phyloP scores from a whole-genome alignment of 37 sponge, comb jelly and placozoan species.

The Aplysina aerophoba region DNA sequence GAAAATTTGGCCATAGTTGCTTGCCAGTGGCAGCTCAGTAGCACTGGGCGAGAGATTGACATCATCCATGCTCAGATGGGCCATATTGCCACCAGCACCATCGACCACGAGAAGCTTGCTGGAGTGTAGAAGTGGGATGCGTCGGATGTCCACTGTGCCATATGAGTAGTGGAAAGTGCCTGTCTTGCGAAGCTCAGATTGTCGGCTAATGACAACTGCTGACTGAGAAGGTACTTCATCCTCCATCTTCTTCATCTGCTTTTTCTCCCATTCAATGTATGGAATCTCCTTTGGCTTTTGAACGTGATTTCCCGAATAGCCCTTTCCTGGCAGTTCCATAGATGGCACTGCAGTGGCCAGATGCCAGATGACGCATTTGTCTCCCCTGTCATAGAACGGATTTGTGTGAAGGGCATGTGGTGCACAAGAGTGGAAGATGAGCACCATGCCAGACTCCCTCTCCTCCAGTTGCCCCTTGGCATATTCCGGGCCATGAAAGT shows the following conservation, averaged over 20 bases:
- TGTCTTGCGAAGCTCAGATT: not conserved
- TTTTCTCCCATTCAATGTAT: not conserved
- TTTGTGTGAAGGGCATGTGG: not conserved
- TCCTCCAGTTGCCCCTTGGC: not conserved
- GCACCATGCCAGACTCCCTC: constrained; percentile 39
- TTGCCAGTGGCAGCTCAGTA: constrained; percentile 28
- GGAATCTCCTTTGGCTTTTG: not conserved
- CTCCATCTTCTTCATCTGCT: constrained; percentile 6
- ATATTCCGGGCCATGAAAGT: constrained; percentile 6
- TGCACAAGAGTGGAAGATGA: constrained; percentile 1
- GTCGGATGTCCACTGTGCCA: constrained; percentile 23
- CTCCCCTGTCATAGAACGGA: not conserved
- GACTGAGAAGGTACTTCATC: not conserved
- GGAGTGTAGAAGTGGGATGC: constrained; percentile 4
- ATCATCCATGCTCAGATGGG: constrained; percentile 17
- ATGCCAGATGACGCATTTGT: not conserved
- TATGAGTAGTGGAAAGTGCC: constrained; percentile 26
- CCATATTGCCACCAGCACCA: constrained; percentile 26
- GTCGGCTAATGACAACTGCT: not conserved
- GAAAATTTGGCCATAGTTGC: constrained; percentile 39
- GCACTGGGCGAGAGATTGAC: not conserved
- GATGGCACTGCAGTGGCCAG: not conserved
- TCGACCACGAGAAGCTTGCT: constrained; percentile 21
- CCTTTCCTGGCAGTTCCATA: not conserved
- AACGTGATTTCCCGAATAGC: constrained; percentile 13